Conservation (phyloP, 2,888 invertebrate genomes). For the Cylloceria caligata region DNA sequence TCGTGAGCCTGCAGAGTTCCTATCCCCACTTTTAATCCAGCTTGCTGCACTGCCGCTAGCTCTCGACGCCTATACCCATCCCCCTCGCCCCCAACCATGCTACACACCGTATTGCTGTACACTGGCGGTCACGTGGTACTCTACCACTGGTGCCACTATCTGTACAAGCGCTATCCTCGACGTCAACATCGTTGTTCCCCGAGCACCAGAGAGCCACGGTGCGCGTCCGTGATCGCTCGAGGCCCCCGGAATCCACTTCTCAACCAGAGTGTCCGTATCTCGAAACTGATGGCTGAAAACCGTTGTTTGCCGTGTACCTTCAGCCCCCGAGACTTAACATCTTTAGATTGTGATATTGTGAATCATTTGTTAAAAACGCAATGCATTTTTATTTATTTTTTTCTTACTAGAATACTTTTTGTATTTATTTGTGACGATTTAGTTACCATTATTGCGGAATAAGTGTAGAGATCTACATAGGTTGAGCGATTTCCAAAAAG, state of each 20-base stretch:
- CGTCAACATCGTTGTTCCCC: conserved; percentile 22
- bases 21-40: conserved; percentile 22
- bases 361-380: not conserved
- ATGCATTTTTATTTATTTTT: not conserved
- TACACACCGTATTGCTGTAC: conserved; percentile 23
- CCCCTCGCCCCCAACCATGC: not conserved
- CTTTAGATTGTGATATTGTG: not conserved
- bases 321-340: not conserved
- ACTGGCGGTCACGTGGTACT: conserved; percentile 55
- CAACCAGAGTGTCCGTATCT: conserved; percentile 9
- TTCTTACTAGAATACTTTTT: not conserved
- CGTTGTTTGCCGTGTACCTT: not conserved
- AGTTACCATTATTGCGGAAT: not conserved
- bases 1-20: conserved; percentile 39
- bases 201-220: conserved; percentile 41
- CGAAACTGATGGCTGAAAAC: not conserved
- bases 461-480: not conserved
- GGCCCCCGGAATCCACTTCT: conserved; percentile 35
- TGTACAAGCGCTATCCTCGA: conserved; percentile 20
- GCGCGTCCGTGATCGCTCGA: conserved; percentile 54
- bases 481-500: not conserved
- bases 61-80: not conserved
- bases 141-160: conserved; percentile 12
- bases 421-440: not conserved
- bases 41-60: conserved; percentile 12